Base-by-base conservation (phyloP, 2,797 vertebrate species). In the Chrosomus eos region DNA sequence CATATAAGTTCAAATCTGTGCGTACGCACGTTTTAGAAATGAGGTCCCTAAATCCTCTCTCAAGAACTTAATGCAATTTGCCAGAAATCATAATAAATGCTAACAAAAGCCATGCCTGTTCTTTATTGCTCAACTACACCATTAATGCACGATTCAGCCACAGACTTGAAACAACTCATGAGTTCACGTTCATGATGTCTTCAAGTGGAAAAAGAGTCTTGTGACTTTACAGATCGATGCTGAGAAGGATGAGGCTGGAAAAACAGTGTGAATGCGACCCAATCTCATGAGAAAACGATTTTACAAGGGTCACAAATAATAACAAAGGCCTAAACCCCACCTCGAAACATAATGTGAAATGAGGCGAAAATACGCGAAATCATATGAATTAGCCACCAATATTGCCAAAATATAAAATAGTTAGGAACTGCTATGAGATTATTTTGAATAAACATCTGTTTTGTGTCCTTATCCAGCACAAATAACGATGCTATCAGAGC, bases 101-200 rank as follows among this genome's bases (percentile, higher is more conserved):
- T 38, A 40, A 55, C 13, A 81, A 70, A 81, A 14, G 11, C 11
- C 11, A 45, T 4, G 77, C 40, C 26, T 33, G 53, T 45, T 70
- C 19, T 33, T 73, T 72, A 82, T 64, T 82, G 80, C 70, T 82
- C 58, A 43, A 28, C 23, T 26, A 78, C 53, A 78, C 51, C 33
- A 36, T 76, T 76, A 16, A 36, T 36, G 31, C 51, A 75, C 14
- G 9, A 38, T 75, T 75, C 28, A 75, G 19, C 36, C 31, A 58
- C 2, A 76, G 23, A 58, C 26, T 48, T 19, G 8, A 70, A 71
- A 71, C 23, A 71, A 71, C 28, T 53, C 5, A 33, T 7, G 71
- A 74, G 48, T 13, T 23, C 45, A 51, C 1, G 72, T 53, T 55
- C 48, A 53, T 74, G 28, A 19, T 4, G 64, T 19, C 64, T 66